Evolutionary conservation across 2,113 vertebrate genomes (phyloP).

Genomic region (Rhea americana): DNA sequence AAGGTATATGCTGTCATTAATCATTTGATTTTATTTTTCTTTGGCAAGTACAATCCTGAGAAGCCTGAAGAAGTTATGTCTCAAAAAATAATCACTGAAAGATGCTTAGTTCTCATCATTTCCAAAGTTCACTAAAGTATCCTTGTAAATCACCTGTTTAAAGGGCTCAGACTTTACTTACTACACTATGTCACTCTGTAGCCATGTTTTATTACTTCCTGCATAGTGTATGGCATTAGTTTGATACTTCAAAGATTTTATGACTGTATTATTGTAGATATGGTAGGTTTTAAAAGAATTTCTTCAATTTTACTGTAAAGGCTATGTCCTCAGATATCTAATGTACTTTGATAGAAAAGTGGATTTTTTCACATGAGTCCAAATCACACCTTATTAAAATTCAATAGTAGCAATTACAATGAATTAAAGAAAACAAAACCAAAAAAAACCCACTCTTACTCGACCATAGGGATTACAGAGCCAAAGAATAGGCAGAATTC

Average conservation of each 20-base stretch:
- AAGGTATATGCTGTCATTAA: not conserved
- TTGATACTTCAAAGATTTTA: not conserved
- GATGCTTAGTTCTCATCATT: not conserved
- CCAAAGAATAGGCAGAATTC: not conserved
- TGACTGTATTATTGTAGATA: not conserved
- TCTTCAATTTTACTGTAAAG: not conserved
- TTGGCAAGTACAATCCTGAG: not conserved
- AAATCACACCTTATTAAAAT: not conserved
- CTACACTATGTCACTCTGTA: not conserved
- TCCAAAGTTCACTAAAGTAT: not conserved
- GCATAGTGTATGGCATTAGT: not conserved
- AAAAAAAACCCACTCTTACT: not conserved
- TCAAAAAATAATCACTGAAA: constrained; percentile 15
- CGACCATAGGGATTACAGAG: not conserved
- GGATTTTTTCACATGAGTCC: not conserved
- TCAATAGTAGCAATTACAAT: not conserved
- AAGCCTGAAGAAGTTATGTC: not conserved
- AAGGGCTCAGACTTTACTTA: not conserved
- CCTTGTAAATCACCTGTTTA: not conserved
- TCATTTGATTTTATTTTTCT: not conserved
- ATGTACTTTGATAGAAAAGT: not conserved
- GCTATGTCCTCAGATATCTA: not conserved
- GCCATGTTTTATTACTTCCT: constrained; percentile 2
- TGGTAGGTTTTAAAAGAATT: not conserved
- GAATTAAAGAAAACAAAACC: not conserved